Evolutionary conservation across 2,797 vertebrate species (phyloP).

Genomic region (Pseudochromis fuscus): DNA sequence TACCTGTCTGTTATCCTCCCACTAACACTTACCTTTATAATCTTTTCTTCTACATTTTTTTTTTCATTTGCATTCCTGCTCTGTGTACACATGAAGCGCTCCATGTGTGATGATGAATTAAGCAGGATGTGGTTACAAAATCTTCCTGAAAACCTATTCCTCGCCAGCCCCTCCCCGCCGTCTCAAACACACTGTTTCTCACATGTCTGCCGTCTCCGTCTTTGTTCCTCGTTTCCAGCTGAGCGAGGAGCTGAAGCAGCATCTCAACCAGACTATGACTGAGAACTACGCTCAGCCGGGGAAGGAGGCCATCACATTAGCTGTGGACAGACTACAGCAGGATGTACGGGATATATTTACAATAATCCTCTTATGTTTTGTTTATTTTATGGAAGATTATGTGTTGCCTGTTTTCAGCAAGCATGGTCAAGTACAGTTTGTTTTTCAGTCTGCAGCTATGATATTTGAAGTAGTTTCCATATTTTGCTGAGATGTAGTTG

Average conservation of each 20-base stretch:
- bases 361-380: constrained; percentile 2
- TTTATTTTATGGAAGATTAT: constrained; percentile 16
- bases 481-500: constrained; percentile 7
- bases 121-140: constrained; percentile 13
- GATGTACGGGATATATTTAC: constrained; percentile 80
- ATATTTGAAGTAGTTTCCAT: constrained; percentile 18
- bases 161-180: background rate
- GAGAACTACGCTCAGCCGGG: constrained; percentile 87
- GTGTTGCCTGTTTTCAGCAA: background rate
- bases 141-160: background rate
- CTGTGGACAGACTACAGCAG: constrained; percentile 89
- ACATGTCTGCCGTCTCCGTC: constrained; percentile 12
- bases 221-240: constrained; percentile 79
- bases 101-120: constrained; percentile 2
- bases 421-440: background rate
- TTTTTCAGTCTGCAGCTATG: constrained; percentile 10
- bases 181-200: constrained; percentile 1
- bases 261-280: constrained; percentile 87
- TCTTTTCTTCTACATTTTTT: constrained; percentile 6
- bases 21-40: constrained; percentile 16
- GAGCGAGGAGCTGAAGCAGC: constrained; percentile 89
- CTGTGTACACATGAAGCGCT: constrained; percentile 1
- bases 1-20: constrained; percentile 30
- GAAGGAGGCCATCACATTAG: constrained; percentile 83
- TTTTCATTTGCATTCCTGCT: constrained; percentile 2